These are phyloP conservation scores for Sardina pilchardus DNA, from an alignment of 2,113 vertebrate genomes.

Conservation along the genomic window DNA sequence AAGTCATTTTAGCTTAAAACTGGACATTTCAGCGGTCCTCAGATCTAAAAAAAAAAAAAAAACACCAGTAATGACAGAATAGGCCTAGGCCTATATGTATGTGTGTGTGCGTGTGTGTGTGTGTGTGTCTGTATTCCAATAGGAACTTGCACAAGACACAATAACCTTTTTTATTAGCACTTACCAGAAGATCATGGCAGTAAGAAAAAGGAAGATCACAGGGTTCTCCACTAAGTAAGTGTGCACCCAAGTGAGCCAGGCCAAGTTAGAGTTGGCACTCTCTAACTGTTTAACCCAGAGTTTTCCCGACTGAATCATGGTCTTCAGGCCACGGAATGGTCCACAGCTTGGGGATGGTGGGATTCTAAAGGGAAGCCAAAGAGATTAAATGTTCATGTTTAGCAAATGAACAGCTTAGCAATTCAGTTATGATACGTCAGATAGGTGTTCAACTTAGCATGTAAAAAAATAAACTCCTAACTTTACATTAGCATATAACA, in stretches of 20 bases:
- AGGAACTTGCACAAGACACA: no score
- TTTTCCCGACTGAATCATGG: slow-evolving; percentile 81
- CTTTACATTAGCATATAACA: background rate
- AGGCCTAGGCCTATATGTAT: no score
- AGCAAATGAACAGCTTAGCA: background rate
- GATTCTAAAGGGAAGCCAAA: slow-evolving; percentile 55
- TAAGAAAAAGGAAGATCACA: slow-evolving; percentile 75
- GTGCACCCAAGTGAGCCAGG: slow-evolving; percentile 75
- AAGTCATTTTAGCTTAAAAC: no score
- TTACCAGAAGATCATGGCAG: slow-evolving; percentile 81
- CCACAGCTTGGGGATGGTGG: slow-evolving; percentile 80
- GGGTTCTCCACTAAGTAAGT: slow-evolving; percentile 82
- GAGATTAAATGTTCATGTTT: background rate
- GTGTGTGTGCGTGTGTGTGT: no score
- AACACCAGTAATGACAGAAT: no score
- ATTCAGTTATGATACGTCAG: background rate
- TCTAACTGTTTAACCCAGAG: slow-evolving; percentile 76
- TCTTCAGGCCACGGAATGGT: slow-evolving; percentile 79
- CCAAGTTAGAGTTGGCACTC: slow-evolving; percentile 61
- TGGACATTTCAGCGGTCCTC: no score
- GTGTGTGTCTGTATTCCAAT: no score
- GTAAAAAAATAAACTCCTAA: background rate
- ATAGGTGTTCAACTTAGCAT: no score
- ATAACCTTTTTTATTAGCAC: slow-evolving; percentile 52
- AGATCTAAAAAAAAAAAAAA: no score